Base-by-base conservation (phyloP, 92 coral and sea anemone species). In the Galaxea fascicularis region DNA sequence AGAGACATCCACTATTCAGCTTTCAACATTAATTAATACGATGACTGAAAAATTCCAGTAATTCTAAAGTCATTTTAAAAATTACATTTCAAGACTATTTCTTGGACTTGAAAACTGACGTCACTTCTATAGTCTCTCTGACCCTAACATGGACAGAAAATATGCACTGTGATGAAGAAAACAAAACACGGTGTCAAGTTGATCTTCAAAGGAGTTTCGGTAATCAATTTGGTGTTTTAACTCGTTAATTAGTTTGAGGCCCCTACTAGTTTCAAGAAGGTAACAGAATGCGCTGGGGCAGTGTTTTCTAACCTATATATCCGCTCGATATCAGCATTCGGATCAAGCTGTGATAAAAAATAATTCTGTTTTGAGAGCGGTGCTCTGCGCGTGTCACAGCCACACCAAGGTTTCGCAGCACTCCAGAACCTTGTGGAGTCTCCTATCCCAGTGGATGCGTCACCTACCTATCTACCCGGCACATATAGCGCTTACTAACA, bases 1-100 rank as follows among this genome's bases (percentile, higher is more conserved):
- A 28, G 13, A 65, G 18, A 46, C 25, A 47, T 67, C 65, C 84
- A 15, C 46, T 66, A 67, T 67, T 79, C 62, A 79, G 65, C 84
- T 79, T 52, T 79, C 84, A 68, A 79, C 84, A 25, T 53, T 24
- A 51, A 47, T 65, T 28, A 65, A 41, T 4, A 45, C 47, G 24
- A 65, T 8, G 62, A 8, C 1, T 22, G 4, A n/a, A 66, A 20
- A 10, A 27, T 65, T 20, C 46, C 30, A 30, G 10, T 49, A 49
- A 79, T 29, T 35, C 30, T 41, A 49, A 15, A 8, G 46, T 29
- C 25, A 8, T 29, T 62, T 25, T n/a, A n/a, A n/a, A n/a, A n/a
- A n/a, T n/a, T n/a, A n/a, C n/a, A n/a, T n/a, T n/a, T n/a, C n/a
- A n/a, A n/a, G n/a, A n/a, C n/a, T n/a, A n/a, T n/a, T n/a, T n/a